These are phyloP conservation scores for Corydoras sp. DNA, from an alignment of 2,113 vertebrate genomes.

Conservation along the genomic window DNA sequence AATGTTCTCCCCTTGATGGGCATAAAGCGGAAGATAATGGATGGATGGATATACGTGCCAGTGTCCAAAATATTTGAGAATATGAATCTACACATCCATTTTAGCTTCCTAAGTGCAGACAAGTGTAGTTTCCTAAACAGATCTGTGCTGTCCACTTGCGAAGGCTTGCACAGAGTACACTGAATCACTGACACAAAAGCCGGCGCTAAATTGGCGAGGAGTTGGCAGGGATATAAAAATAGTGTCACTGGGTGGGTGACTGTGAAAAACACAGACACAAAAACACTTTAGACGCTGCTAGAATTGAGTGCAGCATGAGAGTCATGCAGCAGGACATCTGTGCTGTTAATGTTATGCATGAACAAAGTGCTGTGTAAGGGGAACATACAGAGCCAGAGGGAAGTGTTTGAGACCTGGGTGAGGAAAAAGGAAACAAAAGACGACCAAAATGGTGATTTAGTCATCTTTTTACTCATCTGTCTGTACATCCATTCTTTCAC, in stretches of 20 bases:
- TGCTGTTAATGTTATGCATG: constrained; percentile 15
- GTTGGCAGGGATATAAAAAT: constrained; percentile 38
- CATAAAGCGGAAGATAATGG: too few relatives aligned
- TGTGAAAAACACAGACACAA: constrained; percentile 29
- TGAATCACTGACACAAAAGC: constrained; percentile 10
- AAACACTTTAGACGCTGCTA: constrained; percentile 9
- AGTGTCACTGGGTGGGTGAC: constrained; percentile 38
- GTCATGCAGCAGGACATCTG: too few relatives aligned
- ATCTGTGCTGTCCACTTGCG: too few relatives aligned
- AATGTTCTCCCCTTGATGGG: too few relatives aligned
- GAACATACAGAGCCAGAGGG: constrained; percentile 18
- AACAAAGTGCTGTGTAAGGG: constrained; percentile 31
- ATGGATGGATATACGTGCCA: too few relatives aligned
- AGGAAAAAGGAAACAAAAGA: not conserved
- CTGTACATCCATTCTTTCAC: not conserved
- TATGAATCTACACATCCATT: too few relatives aligned
- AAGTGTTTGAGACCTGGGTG: constrained; percentile 12
- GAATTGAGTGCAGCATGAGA: constrained; percentile 6
- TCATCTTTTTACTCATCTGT: constrained; percentile 14
- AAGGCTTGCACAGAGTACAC: too few relatives aligned
- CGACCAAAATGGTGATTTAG: constrained; percentile 11
- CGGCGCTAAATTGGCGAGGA: constrained; percentile 34
- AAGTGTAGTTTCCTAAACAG: too few relatives aligned
- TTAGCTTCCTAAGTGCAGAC: too few relatives aligned
- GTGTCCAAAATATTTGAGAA: too few relatives aligned